Percentiles rank a stretch among this genome's conserved stretches.
Evolutionary conservation across 2,888 invertebrate species (phyloP).

Genomic region (Omphaloscelis lunosa): DNA sequence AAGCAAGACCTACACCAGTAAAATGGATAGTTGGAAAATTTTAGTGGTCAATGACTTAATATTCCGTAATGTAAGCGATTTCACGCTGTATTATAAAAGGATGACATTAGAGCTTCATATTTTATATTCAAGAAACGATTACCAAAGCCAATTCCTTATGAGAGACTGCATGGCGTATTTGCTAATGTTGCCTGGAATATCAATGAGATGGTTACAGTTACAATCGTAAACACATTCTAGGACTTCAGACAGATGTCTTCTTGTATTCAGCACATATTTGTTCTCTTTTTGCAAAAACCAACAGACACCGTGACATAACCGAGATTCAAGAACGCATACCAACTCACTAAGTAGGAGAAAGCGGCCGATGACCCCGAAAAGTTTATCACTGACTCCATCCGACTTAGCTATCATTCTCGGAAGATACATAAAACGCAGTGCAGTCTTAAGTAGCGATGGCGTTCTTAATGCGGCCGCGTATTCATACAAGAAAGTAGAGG

Average conservation of each 20-base stretch:
- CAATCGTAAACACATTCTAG: constrained; percentile 62
- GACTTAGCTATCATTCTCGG: constrained; percentile 75
- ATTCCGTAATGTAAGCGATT: constrained; percentile 35
- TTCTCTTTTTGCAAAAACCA: constrained; percentile 67
- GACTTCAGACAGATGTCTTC: constrained; percentile 33
- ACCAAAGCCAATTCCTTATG: constrained; percentile 79
- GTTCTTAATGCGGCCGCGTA: constrained; percentile 75
- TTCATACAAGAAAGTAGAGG: constrained; percentile 81
- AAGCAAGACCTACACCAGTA: neutral
- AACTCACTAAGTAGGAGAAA: constrained; percentile 80
- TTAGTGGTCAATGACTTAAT: constrained; percentile 42
- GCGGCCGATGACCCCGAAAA: constrained; percentile 81
- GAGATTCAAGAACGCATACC: constrained; percentile 75
- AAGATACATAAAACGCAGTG: constrained; percentile 73
- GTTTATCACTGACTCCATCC: constrained; percentile 72
- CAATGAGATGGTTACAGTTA: constrained; percentile 75
- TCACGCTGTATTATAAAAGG: constrained; percentile 55
- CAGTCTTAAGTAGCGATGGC: constrained; percentile 67
- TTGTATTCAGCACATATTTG: constrained; percentile 60
- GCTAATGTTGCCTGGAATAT: constrained; percentile 73
- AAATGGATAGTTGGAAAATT: constrained; percentile 9
- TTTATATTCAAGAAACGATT: constrained; percentile 74
- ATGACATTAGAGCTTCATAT: constrained; percentile 68
- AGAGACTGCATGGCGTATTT: constrained; percentile 72
- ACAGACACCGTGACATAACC: constrained; percentile 79